These are phyloP conservation scores for Metridium senile DNA, from an alignment of 92 coral and sea anemone species.

Conservation along the genomic window DNA sequence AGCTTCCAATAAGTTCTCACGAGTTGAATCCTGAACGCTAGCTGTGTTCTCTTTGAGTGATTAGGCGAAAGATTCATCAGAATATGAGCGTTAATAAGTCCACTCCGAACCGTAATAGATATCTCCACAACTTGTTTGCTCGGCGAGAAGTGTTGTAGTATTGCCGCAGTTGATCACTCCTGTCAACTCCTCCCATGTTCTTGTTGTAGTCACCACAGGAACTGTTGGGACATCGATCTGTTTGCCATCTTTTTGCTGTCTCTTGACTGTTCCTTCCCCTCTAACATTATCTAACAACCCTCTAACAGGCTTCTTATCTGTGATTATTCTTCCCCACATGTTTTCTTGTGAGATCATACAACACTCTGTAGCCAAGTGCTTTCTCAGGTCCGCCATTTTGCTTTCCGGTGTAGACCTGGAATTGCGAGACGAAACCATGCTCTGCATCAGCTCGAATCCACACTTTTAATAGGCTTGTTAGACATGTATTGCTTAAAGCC, in stretches of 20 bases:
- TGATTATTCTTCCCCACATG: too few species aligned
- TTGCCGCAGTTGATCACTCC: not conserved
- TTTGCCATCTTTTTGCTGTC: not conserved
- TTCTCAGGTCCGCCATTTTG: too few species aligned
- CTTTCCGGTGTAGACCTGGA: too few species aligned
- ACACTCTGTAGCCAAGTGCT: too few species aligned
- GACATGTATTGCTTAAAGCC: too few species aligned
- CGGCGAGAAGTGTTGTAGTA: not conserved
- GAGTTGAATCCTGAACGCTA: conserved; percentile 42
- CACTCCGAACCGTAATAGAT: not conserved
- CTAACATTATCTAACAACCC: not conserved
- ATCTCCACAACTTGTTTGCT: not conserved
- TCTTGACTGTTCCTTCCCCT: not conserved
- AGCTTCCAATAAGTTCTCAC: not conserved
- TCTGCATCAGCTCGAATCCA: not conserved
- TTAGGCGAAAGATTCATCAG: conserved; percentile 8
- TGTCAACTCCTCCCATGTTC: not conserved
- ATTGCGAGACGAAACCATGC: too few species aligned
- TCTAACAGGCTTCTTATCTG: not conserved
- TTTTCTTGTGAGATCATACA: too few species aligned
- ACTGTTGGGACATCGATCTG: not conserved
- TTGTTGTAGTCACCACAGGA: not conserved
- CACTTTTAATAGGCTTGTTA: not conserved
- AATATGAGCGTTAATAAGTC: conserved; percentile 26
- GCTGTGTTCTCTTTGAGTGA: conserved; percentile 19